These are phyloP conservation scores for Neodiprion lecontei DNA, from an alignment of 1,140 invertebrate genomes.

Conservation along the genomic window DNA sequence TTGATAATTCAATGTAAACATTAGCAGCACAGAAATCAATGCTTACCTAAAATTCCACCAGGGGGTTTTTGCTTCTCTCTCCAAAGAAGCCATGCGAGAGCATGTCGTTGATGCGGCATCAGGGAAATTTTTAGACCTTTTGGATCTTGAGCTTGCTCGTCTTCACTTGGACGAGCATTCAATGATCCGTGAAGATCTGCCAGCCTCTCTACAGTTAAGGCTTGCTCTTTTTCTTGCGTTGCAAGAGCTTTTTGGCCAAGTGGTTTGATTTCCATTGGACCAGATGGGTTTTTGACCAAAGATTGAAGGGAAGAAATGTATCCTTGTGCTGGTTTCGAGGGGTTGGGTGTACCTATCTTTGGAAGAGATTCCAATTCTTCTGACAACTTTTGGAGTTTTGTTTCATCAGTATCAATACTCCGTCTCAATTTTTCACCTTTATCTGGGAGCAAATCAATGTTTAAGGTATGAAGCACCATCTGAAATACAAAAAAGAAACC, in stretches of 20 bases:
- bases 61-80: constrained; percentile 82
- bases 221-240: constrained; percentile 68
- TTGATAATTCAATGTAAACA: constrained; percentile 21
- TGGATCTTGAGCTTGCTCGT: constrained; percentile 68
- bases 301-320: not conserved
- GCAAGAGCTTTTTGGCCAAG: constrained; percentile 62
- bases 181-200: constrained; percentile 78
- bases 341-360: constrained; percentile 1
- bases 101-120: constrained; percentile 88
- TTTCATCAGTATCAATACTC: constrained; percentile 50
- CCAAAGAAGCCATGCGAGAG: constrained; percentile 89
- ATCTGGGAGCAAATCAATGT: constrained; percentile 63
- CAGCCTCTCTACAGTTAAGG: constrained; percentile 74
- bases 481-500: constrained; percentile 37
- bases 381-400: constrained; percentile 29
- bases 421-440: constrained; percentile 59
- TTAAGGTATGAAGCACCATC: constrained; percentile 58
- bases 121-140: constrained; percentile 70
- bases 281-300: constrained; percentile 16
- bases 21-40: constrained; percentile 11
- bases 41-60: constrained; percentile 76
- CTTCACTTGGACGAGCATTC: constrained; percentile 68
- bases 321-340: not conserved
- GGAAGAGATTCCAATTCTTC: constrained; percentile 10
- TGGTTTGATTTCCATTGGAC: constrained; percentile 23